phyloP scores from a whole-genome alignment of 2,888 invertebrate species.

The Steinernema scapterisci region DNA sequence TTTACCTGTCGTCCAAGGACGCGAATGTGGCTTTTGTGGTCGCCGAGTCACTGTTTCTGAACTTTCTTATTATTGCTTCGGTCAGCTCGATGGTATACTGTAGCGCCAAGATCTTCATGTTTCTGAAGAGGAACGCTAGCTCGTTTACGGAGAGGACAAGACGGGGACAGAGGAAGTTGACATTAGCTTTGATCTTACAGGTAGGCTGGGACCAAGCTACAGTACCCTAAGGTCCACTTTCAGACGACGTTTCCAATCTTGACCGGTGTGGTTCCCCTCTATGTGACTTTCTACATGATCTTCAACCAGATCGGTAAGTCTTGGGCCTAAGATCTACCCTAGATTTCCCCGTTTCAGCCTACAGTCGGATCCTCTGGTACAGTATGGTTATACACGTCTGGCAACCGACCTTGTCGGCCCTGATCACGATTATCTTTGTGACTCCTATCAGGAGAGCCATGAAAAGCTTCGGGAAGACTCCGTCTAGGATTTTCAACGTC shows the following conservation, averaged over 20 bases:
- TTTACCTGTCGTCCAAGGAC: background rate
- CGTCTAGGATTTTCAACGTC: background rate
- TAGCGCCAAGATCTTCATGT: slow-evolving; percentile 11
- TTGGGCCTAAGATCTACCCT: background rate
- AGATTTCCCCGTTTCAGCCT: background rate
- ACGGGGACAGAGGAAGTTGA: background rate
- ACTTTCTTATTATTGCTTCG: background rate
- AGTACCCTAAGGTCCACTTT: background rate
- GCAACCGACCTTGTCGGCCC: slow-evolving; percentile 14
- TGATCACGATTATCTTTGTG: slow-evolving; percentile 1
- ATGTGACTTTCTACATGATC: slow-evolving; percentile 12
- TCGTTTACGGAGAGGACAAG: slow-evolving; percentile 20
- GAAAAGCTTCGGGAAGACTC: background rate
- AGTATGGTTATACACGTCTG: slow-evolving; percentile 7
- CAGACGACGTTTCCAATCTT: slow-evolving; percentile 8
- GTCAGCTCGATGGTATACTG: slow-evolving; percentile 15
- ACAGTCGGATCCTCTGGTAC: slow-evolving; percentile 22
- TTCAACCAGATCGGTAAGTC: slow-evolving; percentile 7
- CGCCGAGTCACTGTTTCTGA: background rate
- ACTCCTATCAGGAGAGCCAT: background rate
- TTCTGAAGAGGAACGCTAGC: slow-evolving; percentile 2
- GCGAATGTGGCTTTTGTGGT: background rate
- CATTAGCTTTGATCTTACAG: slow-evolving; percentile 4
- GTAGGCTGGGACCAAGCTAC: no score
- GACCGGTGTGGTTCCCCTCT: background rate